phyloP scores from a whole-genome alignment of 2,113 vertebrate genomes.

The Sitta europaea region DNA sequence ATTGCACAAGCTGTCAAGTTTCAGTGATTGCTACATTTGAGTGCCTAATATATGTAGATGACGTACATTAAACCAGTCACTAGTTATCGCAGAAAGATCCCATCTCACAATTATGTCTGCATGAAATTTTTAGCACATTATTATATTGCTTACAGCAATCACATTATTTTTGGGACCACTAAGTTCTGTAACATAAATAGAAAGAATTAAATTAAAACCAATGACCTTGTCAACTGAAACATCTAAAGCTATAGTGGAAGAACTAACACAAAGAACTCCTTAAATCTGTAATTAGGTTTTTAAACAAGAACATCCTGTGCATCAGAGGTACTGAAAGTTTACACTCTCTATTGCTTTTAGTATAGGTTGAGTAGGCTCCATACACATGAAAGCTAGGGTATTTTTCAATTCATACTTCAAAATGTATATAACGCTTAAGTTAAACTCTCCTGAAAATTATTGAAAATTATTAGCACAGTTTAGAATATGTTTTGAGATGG shows the following conservation, averaged over 20 bases:
- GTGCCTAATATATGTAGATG: not conserved
- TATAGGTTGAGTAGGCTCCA: not conserved
- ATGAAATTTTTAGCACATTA: not conserved
- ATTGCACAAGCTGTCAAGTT: not conserved
- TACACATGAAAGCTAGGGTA: not conserved
- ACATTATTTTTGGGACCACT: not conserved
- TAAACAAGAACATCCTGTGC: not conserved
- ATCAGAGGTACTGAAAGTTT: not conserved
- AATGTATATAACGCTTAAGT: not conserved
- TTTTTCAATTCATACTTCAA: not conserved
- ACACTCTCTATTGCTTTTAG: not conserved
- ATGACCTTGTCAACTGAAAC: not conserved
- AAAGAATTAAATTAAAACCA: constrained; percentile 4
- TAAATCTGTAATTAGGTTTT: not conserved
- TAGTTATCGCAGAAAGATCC: not conserved
- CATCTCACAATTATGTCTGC: not conserved
- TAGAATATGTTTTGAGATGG: not conserved
- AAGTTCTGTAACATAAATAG: not conserved
- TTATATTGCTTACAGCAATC: constrained; percentile 2
- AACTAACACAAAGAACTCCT: not conserved
- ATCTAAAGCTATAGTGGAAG: not conserved
- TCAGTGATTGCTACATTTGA: not conserved
- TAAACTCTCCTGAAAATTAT: not conserved
- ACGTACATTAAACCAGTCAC: not conserved
- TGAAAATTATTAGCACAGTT: not conserved